Percentiles rank a stretch among this genome's conserved stretches.
Evolutionary conservation across 2,888 invertebrate species (phyloP).

Genomic region (Melinaea marsaeus): DNA sequence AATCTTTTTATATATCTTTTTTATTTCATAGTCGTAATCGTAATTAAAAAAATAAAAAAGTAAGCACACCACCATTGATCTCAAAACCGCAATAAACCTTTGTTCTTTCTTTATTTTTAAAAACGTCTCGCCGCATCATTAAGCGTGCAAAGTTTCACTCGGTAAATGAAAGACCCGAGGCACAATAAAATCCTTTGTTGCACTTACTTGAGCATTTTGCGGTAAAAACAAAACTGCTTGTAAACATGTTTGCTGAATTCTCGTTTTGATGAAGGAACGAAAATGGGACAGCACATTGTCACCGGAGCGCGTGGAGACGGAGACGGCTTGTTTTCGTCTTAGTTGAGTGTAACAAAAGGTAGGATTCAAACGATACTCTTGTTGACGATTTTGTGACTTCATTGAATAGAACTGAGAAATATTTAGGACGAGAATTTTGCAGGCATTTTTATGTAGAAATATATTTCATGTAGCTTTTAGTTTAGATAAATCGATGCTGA

Average conservation of each 20-base stretch:
- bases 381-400: too few relatives aligned
- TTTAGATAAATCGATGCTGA: too few relatives aligned
- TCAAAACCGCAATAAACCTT: conserved; percentile 3
- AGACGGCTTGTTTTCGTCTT: neutral
- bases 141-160: conserved; percentile 4
- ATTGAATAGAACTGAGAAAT: too few relatives aligned
- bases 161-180: conserved; percentile 5
- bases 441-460: too few relatives aligned
- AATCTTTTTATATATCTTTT: too few relatives aligned
- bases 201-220: conserved; percentile 6
- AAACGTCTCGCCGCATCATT: conserved; percentile 7
- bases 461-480: too few relatives aligned
- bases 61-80: neutral
- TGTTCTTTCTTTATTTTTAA: neutral
- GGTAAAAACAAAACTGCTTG: conserved; percentile 7
- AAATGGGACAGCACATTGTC: neutral
- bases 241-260: conserved; percentile 8
- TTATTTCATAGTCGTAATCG: too few relatives aligned
- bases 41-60: too few relatives aligned
- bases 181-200: conserved; percentile 7
- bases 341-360: neutral
- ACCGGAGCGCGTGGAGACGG: neutral
- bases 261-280: neutral
- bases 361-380: too few relatives aligned
- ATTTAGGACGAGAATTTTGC: too few relatives aligned